Evolutionary conservation across 2,888 invertebrate species (phyloP), one percentile per base, ranked within the genome.

Genomic region (Eupithecia exiguata): DNA sequence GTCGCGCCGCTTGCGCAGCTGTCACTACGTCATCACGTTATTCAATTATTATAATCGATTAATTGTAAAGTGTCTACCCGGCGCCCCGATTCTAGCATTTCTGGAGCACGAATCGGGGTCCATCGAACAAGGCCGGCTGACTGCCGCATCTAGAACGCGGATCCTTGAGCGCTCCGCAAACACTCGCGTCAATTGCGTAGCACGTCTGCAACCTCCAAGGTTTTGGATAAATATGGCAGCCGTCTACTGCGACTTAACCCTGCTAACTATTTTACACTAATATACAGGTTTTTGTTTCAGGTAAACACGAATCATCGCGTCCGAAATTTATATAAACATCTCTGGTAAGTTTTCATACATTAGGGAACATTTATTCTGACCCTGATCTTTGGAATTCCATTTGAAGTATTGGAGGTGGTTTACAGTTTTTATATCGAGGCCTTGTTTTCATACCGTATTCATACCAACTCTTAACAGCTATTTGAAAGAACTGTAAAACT

Each of bases 1-100:
- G 78, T 79, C 82, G 77, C 78, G 86, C 79, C 88, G 91, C 89
- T 89, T 89, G 90, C 90, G 89, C 92, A 92, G 91, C 91, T 92
- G 93, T 86, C 88, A 81, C 87, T 88, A 89, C 92, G 92, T 92
- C 92, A 91, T 86, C 86, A 81, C 83, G 85, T 90, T 88, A 87
- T 89, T 88, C 84, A 89, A 89, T 90, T 91, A 91, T 89, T 91
- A 86, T 90, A 91, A 92, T 92, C 90, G 89, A 92, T 89, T 91
- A 91, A 90, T 91, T 89, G 88, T 85, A 87, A 88, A 89, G 87
- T 85, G 88, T 91, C 88, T 89, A 83, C 84, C 82, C 82, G 87
- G 82, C 69, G 53, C 83, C 86, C 87, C 82, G 84, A 81, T 86
- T 84, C 81, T 76, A 79, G 74, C 68, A 36, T 78, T 86, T 89